phyloP scores from a whole-genome alignment of 2,113 vertebrate species.

The Illadopsis cleaveri region DNA sequence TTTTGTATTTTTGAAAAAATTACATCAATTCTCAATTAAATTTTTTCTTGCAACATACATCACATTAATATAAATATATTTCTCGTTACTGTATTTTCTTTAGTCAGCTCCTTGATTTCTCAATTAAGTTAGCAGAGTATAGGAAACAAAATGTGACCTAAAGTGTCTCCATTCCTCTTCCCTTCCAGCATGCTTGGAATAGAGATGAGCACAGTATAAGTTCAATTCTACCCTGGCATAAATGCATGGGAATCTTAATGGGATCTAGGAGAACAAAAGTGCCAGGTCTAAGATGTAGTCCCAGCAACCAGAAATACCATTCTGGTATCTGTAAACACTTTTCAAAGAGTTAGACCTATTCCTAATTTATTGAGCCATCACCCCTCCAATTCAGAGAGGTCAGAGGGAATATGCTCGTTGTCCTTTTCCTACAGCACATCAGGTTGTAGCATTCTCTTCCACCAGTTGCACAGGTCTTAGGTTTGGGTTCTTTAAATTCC shows the following conservation, averaged over 20 bases:
- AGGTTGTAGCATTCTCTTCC: background rate
- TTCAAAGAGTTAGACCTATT: background rate
- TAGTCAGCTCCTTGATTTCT: background rate
- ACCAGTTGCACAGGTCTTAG: background rate
- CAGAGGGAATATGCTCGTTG: background rate
- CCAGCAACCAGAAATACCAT: background rate
- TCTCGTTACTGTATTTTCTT: background rate
- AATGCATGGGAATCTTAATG: background rate
- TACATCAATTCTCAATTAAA: conserved; percentile 20
- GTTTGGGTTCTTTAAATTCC: background rate
- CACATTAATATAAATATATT: background rate
- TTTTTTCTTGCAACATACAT: background rate
- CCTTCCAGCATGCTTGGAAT: background rate
- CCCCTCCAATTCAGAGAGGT: background rate
- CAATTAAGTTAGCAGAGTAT: background rate
- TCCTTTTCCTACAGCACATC: background rate
- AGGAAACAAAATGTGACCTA: background rate
- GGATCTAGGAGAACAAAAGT: background rate
- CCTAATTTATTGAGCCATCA: background rate
- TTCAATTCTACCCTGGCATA: background rate
- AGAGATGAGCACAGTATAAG: background rate
- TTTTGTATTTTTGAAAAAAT: conserved; percentile 39
- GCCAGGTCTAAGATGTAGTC: background rate
- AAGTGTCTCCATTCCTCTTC: background rate
- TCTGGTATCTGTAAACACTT: background rate